Percentiles rank a stretch among this genome's conserved stretches.
Conservation (phyloP, 2,113 vertebrate genomes). For the Camelus bactrianus region DNA sequence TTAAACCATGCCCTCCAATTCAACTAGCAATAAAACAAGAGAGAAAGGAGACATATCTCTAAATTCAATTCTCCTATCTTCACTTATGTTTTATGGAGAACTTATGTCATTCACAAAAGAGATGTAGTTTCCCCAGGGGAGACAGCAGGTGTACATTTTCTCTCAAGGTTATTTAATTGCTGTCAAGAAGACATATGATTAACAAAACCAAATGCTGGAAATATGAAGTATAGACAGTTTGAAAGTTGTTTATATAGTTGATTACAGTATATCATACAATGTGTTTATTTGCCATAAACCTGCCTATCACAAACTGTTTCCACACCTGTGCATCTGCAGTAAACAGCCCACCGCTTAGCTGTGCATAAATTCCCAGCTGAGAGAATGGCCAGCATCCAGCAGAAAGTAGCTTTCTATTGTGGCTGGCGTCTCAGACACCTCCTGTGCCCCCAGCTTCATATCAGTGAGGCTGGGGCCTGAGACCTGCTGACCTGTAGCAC, state of each 20-base stretch:
- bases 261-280: slow-evolving; percentile 81
- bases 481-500: accelerated
- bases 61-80: slow-evolving; percentile 72
- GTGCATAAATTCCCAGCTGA: neutral
- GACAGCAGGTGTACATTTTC: slow-evolving; percentile 70
- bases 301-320: slow-evolving; percentile 78
- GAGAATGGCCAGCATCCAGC: neutral
- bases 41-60: slow-evolving; percentile 64
- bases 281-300: slow-evolving; percentile 81
- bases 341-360: neutral
- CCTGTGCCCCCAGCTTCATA: neutral
- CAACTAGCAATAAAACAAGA: slow-evolving; percentile 65
- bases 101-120: slow-evolving; percentile 83
- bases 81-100: slow-evolving; percentile 78
- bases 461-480: neutral
- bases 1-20: slow-evolving; percentile 55
- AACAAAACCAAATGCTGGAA: slow-evolving; percentile 80
- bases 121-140: slow-evolving; percentile 71
- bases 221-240: slow-evolving; percentile 83
- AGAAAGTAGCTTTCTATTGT: neutral
- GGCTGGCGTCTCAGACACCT: neutral
- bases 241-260: slow-evolving; percentile 84
- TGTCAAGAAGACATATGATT: slow-evolving; percentile 79
- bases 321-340: slow-evolving; percentile 74
- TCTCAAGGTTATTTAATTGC: slow-evolving; percentile 79